A percentile compares a stretch with the other conserved stretches of the same genome.
phyloP scores from a whole-genome alignment of 1,140 invertebrate species.

The Scaptodrosophila lebanonensis region DNA sequence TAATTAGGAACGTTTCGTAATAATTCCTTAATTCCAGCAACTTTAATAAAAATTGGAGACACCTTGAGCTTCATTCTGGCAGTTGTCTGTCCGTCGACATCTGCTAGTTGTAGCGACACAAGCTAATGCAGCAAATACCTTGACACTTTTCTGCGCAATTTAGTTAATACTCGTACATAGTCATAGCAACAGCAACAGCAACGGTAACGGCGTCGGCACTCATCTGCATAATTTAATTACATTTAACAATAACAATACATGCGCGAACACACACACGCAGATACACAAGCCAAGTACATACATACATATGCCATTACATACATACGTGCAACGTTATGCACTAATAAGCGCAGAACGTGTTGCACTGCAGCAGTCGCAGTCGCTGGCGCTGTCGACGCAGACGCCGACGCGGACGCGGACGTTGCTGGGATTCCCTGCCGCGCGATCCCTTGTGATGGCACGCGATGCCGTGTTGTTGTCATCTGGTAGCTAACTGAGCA shows the following conservation, averaged over 20 bases:
- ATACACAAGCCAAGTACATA: not conserved
- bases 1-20: too few relatives aligned
- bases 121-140: constrained; percentile 39
- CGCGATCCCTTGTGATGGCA: constrained; percentile 27
- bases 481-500: too few relatives aligned
- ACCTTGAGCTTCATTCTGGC: too few relatives aligned
- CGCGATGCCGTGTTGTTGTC: too few relatives aligned
- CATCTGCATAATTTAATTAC: constrained; percentile 73
- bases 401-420: not conserved
- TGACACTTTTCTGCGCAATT: constrained; percentile 57
- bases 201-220: constrained; percentile 45
- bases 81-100: constrained; percentile 43
- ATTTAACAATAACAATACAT: constrained; percentile 67
- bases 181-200: constrained; percentile 7
- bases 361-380: too few relatives aligned
- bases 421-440: constrained; percentile 29
- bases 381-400: not conserved
- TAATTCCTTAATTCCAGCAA: too few relatives aligned
- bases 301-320: not conserved
- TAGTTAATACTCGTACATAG: constrained; percentile 40
- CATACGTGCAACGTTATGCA: constrained; percentile 57
- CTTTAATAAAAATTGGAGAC: too few relatives aligned
- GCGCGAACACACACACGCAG: constrained; percentile 18
- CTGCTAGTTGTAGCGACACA: too few relatives aligned
- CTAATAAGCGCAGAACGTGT: constrained; percentile 49